Conservation (phyloP, 2,797 vertebrate genomes). For the Oreortyx pictus region DNA sequence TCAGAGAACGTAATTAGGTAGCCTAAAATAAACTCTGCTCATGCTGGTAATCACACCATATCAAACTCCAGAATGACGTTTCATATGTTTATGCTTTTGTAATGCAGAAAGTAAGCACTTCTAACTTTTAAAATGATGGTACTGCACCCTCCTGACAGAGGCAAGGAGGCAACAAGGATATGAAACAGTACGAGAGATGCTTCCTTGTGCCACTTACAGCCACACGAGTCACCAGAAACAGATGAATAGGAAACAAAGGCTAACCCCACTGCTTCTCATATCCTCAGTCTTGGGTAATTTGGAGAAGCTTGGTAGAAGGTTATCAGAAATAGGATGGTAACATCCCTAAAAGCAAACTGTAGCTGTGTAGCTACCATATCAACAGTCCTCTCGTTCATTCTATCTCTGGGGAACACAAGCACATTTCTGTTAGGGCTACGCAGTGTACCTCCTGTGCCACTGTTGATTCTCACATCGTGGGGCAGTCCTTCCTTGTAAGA, state of each 20-base stretch:
- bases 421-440: background rate
- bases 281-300: background rate
- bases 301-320: background rate
- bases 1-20: background rate
- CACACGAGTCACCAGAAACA: background rate
- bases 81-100: background rate
- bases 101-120: background rate
- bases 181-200: background rate
- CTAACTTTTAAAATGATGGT: background rate
- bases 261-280: background rate
- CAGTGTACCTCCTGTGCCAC: constrained; percentile 69
- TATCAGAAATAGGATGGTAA: background rate
- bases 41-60: background rate
- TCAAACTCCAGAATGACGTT: background rate
- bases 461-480: background rate
- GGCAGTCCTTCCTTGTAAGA: constrained; percentile 18
- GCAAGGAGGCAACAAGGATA: background rate
- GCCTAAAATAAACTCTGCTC: background rate
- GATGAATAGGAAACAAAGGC: background rate
- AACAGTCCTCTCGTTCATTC: background rate
- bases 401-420: background rate
- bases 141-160: constrained; percentile 27
- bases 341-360: background rate
- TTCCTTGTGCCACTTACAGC: background rate
- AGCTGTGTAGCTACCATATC: background rate